phyloP scores from a whole-genome alignment of 1,140 invertebrate species.

The Drosophila equinoxialis region DNA sequence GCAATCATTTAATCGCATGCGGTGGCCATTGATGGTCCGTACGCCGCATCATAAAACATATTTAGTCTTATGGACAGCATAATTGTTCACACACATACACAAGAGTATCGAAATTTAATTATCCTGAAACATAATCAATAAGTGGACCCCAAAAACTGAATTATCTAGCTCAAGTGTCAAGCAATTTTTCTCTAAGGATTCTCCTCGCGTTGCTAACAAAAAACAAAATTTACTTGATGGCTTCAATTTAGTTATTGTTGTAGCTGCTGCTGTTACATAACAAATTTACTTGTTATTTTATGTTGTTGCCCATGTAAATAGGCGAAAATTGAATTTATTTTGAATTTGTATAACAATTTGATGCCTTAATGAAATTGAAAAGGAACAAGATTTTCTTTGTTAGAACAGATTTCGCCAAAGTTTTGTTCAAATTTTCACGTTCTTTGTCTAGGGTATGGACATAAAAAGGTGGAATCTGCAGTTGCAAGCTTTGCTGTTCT shows the following conservation, averaged over 20 bases:
- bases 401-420: too few species aligned
- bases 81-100: conserved; percentile 20
- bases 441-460: too few species aligned
- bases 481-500: too few species aligned
- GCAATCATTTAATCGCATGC: conserved; percentile 38
- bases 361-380: background rate
- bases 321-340: conserved; percentile 1
- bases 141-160: background rate
- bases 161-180: conserved; percentile 3
- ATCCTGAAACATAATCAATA: background rate
- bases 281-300: too few species aligned
- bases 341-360: background rate
- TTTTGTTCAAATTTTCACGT: too few species aligned
- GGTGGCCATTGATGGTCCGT: background rate
- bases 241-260: conserved; percentile 6
- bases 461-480: too few species aligned
- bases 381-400: background rate
- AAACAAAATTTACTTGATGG: background rate
- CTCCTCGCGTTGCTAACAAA: background rate
- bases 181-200: background rate
- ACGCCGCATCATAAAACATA: conserved; percentile 33
- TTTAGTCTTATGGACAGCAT: conserved; percentile 4
- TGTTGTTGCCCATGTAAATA: background rate
- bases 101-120: background rate
- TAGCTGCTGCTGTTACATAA: too few species aligned